Evolutionary conservation across 2,888 invertebrate species (phyloP), one percentile per base, ranked within the genome.

Genomic region (Dichetophora obliterata): DNA sequence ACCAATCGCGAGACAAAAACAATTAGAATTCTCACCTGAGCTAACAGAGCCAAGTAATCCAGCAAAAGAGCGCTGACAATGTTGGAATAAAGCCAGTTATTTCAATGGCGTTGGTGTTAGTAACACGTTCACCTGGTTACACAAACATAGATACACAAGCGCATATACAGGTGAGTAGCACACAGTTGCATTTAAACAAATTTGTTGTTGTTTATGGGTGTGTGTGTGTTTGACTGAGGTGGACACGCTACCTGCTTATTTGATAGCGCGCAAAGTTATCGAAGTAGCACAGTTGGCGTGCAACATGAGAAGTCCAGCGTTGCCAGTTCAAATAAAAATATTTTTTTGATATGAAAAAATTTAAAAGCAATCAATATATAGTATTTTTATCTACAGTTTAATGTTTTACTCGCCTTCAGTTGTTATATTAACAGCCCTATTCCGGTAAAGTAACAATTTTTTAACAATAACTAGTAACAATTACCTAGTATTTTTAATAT

Each of bases 11-110:
- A 75, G 78, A 79, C 77, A 75, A 59, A 71, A 70, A 50, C 66
- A 31, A 71, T 16, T 31, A 66, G 16, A 22, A 59, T 74, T 65
- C 79, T 81, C 82, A 82, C 82, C 82, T 82, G 82, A 81, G 80
- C 82, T 77, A 82, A 80, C 75, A 77, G 54, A 66, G 19, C 9
- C 24, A 31, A 48, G 72, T 22, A 65, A 50, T 43, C 2, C 54
- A 73, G 54, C 50, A 31, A 48, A 59, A 50, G 63, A 27, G 11
- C 14, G 14, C 14, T 14, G 34, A 5, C 3, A 31, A 11, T 24
- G 24, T 14, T 22, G 9, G 11, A 59, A 24, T 11, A 34, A 37
- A 43, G 5, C 8, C 19, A 14, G 34, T 16, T n/a, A 11, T 16
- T n/a, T n/a, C 0, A 24, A 11, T 37, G 19, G 72, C 50, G 48